Evolutionary conservation across 2,797 vertebrate species (phyloP).

Genomic region (Chiloscyllium punctatum): DNA sequence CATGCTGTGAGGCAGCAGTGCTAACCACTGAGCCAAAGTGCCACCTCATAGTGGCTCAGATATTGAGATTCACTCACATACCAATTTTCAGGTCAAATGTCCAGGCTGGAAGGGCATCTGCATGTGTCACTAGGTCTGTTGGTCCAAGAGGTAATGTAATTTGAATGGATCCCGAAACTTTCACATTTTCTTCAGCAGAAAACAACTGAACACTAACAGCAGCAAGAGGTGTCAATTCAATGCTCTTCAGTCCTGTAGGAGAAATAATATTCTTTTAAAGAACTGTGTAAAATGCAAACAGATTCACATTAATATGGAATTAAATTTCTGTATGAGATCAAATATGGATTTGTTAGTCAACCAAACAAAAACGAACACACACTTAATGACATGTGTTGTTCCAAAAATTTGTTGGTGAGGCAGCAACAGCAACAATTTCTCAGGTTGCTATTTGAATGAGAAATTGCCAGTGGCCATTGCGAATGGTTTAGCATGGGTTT

Average conservation of each 20-base stretch:
- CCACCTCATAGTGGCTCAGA: background rate
- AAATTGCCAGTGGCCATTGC: background rate
- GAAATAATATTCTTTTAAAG: constrained; percentile 40
- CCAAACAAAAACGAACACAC: constrained; percentile 43
- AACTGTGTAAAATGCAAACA: constrained; percentile 44
- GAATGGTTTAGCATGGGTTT: background rate
- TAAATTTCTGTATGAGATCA: constrained; percentile 38
- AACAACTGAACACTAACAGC: constrained; percentile 70
- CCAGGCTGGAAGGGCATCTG: constrained; percentile 73
- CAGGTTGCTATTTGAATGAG: background rate
- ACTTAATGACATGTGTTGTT: constrained; percentile 47
- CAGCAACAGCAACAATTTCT: background rate
- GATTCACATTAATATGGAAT: constrained; percentile 38
- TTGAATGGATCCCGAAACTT: constrained; percentile 67
- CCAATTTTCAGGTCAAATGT: constrained; percentile 73
- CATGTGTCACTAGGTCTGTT: constrained; percentile 51
- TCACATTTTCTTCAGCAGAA: constrained; percentile 62
- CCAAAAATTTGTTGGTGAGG: constrained; percentile 26
- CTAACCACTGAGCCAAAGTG: too few relatives aligned
- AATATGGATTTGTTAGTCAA: constrained; percentile 38
- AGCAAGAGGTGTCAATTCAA: constrained; percentile 69
- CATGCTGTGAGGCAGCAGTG: too few relatives aligned
- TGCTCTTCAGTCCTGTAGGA: constrained; percentile 63
- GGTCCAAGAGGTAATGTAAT: constrained; percentile 66
- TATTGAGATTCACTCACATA: constrained; percentile 49